Evolutionary conservation across 53 echinoderm and acorn worm genomes (phyloP).

Genomic region (Mesocentrotus franciscanus): DNA sequence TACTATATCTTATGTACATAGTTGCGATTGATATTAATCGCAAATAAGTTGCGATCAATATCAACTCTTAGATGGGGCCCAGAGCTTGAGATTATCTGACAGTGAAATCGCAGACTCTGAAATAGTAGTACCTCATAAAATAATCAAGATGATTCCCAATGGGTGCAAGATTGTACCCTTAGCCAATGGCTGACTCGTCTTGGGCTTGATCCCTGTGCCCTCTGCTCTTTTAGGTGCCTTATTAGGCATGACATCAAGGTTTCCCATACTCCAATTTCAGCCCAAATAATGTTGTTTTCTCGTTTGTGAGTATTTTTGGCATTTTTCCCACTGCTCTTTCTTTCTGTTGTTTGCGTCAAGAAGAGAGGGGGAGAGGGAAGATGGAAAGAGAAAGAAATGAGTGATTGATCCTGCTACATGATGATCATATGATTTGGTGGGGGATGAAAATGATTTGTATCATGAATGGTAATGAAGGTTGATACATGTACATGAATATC

Average conservation of each 20-base stretch:
- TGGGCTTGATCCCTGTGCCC: slow-evolving; percentile 44
- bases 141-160: slow-evolving; percentile 27
- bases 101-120: neutral
- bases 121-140: neutral
- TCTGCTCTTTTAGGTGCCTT: slow-evolving; percentile 42
- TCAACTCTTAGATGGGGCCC: too few species aligned
- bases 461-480: slow-evolving; percentile 5
- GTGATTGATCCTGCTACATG: neutral
- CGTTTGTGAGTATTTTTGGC: slow-evolving; percentile 23
- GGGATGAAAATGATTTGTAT: neutral
- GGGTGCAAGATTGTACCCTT: slow-evolving; percentile 2
- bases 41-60: too few species aligned
- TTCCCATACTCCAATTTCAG: slow-evolving; percentile 62
- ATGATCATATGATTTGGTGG: slow-evolving; percentile 5
- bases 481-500: neutral
- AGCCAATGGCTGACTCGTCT: slow-evolving; percentile 26
- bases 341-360: neutral
- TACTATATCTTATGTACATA: too few species aligned
- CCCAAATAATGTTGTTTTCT: slow-evolving; percentile 56
- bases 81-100: neutral
- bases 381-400: neutral
- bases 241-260: slow-evolving; percentile 47
- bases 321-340: slow-evolving; percentile 46
- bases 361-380: neutral
- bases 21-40: too few species aligned